Percentiles rank a stretch among this genome's conserved stretches.
phyloP scores from a whole-genome alignment of 2,113 vertebrate genomes.

The Vicugna pacos region DNA sequence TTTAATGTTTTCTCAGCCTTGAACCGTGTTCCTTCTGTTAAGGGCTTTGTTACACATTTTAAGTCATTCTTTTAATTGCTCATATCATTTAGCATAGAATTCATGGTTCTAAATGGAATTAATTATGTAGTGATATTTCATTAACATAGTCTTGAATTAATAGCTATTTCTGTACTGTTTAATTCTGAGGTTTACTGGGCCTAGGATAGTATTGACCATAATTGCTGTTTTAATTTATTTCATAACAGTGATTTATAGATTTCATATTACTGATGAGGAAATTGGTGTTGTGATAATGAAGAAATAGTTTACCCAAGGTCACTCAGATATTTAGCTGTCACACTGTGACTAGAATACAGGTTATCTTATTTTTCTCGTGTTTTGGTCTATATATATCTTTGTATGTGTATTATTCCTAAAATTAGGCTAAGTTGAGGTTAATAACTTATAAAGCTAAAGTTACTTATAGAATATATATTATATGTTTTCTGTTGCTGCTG shows the following conservation, averaged over 20 bases:
- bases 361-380: conserved; percentile 11
- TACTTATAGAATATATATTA: background rate
- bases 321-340: conserved; percentile 27
- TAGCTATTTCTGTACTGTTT: conserved; percentile 29
- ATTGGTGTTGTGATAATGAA: background rate
- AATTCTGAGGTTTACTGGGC: conserved; percentile 4
- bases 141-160: conserved; percentile 32
- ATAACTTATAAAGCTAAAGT: conserved; percentile 45
- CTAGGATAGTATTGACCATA: background rate
- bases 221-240: conserved; percentile 46
- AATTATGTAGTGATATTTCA: background rate
- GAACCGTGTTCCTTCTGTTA: conserved; percentile 8
- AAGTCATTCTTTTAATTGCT: conserved; percentile 50
- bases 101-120: conserved; percentile 15
- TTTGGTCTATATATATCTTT: conserved; percentile 2
- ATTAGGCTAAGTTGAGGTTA: conserved; percentile 18
- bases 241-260: background rate
- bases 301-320: background rate
- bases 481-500: conserved; percentile 10
- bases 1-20: conserved; percentile 32
- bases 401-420: conserved; percentile 31
- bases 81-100: conserved; percentile 27
- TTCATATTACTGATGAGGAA: conserved; percentile 31
- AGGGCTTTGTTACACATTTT: conserved; percentile 12
- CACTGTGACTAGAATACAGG: background rate